Conservation (phyloP, 2,113 vertebrate genomes). For the Ariopsis seemanni region DNA sequence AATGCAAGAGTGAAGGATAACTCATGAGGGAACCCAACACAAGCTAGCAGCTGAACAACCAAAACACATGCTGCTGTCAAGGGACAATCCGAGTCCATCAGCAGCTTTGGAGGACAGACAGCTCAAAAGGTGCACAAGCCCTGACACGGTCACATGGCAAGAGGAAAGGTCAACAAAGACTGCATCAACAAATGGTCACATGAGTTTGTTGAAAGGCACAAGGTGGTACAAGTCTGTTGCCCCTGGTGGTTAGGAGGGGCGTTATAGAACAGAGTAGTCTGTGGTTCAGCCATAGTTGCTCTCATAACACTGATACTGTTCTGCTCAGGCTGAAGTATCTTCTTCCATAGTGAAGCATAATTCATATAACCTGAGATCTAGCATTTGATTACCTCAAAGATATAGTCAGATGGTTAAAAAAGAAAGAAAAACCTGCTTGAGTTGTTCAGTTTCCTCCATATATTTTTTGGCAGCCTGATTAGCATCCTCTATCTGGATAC, state of each 20-base stretch:
- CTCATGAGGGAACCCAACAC: no score
- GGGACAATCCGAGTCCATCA: background rate
- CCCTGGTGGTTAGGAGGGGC: background rate
- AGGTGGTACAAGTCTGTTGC: background rate
- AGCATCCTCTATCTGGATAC: slow-evolving; percentile 79
- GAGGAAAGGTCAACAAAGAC: background rate
- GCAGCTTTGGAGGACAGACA: background rate
- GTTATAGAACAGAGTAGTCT: no score
- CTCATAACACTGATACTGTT: background rate
- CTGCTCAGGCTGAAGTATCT: background rate
- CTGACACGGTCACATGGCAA: background rate
- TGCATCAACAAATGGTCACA: background rate
- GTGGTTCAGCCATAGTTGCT: background rate
- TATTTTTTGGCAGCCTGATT: slow-evolving; percentile 81
- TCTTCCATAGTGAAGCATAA: background rate
- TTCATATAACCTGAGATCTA: background rate
- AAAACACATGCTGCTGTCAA: background rate
- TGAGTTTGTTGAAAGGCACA: background rate
- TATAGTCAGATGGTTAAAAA: background rate
- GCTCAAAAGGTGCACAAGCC: no score
- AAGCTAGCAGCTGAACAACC: no score
- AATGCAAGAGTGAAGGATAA: no score
- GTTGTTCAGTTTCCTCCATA: slow-evolving; percentile 81
- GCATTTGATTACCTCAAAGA: background rate
- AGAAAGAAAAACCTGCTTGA: slow-evolving; percentile 77